Base-by-base conservation (phyloP, 2,888 invertebrate genomes). In the Notocelia uddmanniana region DNA sequence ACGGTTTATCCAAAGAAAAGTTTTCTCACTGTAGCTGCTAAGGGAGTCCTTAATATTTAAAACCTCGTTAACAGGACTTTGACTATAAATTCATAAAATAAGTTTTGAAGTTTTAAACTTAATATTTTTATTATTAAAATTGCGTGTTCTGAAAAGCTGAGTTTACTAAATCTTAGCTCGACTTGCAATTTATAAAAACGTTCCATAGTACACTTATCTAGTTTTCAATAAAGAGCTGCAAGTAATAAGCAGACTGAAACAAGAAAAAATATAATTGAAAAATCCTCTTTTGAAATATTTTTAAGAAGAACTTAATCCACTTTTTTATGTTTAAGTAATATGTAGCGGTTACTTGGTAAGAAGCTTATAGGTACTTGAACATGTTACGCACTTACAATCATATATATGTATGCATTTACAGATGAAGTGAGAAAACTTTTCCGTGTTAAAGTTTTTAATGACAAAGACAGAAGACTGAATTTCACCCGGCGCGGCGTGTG, bases 31-130 rank as follows among this genome's bases (percentile, higher is more conserved):
- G 50, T 48, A 15, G 11, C 62, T 48, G 50, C 31, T 50, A 19
- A n/a, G 21, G 2, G 37, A 52, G 31, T 19, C 34, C 63, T 21
- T 37, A 63, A 63, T 52, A 64, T 52, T 31, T 52, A n/a, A 52
- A 52, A 52, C 21, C 52, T 64, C 52, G 34, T 52, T 63, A 63
- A n/a, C 21, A 37, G 21, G 31, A 21, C 15, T 21, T 0, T 50
- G 19, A 52, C 34, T 50, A 34, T 13, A 52, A 37, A 37, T 37
- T 37, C 37, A 37, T 37, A 37, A 41, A 41, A 41, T 41, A 41
- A 41, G 59, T 68, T 68, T 34, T 23, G 19, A 50, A 34, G 50
- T 50, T 50, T 58, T 34, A 50, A 50, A n/a, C 34, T 52, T 59
- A 23, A 37, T 10, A 23, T 15, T 10, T 23, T 68, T 52, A 52